Evolutionary conservation across 2,113 vertebrate species (phyloP), one percentile per base, ranked within the genome.

Genomic region (Cynocephalus volans): DNA sequence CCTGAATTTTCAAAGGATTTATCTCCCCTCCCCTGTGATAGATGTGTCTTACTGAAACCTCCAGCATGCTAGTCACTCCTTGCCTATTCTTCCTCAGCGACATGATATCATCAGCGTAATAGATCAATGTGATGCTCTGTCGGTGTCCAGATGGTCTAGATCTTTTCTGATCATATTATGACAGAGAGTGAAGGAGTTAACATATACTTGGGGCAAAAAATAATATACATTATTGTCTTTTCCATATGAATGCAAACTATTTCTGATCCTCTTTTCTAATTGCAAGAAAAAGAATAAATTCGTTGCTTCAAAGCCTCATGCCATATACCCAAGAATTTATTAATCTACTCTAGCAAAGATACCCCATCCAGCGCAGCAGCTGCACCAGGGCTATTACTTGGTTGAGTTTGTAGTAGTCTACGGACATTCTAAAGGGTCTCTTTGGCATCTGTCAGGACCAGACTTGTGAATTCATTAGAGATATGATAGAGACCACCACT

Each of bases 171-270:
- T 18, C 75, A 31, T 77, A 45, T 84, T 28, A 93, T 31, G 4
- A 58, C 48, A 81, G 14, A 73, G 17, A 48, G 36, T 93, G 3
- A 33, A 36, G 45, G 36, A 67, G 17, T 79, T 94, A 52, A 79
- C 31, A 75, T 69, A 26, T 85, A 73, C 24, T 45, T 88, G 18
- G n/a, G 70, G 64, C 26, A 88, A 72, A 88, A 77, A 11, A 65
- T 67, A 91, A 88, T 54, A n/a, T 84, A 91, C 67, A 62, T 79
- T 94, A 41, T n/a, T 91, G 17, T n/a, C n/a, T 41, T 88, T 89
- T 89, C 31, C 52, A 60, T 65, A 13, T 67, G 17, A 94, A 75
- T 90, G 33, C 3, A 91, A 92, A 62, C 41, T 75, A 81, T 82
- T 86, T 81, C 36, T 60, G 19, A 87, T 81, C 11, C 17, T 83